Evolutionary conservation across 2,888 invertebrate species (phyloP), one percentile per base, ranked within the genome.

Genomic region (Hemithea aestivaria): DNA sequence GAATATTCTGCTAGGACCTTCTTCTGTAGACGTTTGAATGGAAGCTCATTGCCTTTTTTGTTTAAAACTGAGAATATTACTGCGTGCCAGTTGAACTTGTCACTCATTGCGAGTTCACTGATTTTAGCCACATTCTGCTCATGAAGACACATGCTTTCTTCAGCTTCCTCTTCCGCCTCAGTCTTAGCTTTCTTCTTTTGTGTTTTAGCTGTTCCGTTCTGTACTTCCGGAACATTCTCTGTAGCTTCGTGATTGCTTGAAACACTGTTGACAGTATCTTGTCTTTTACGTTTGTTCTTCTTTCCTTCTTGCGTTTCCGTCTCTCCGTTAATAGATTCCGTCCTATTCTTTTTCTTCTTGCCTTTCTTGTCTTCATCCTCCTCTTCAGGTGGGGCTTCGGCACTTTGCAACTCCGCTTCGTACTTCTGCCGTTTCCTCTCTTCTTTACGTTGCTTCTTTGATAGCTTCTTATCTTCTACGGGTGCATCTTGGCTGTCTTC

Each of bases 21-120:
- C 66, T 93, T 94, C 56, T 91, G 91, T 9, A 96, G 75, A 57
- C 93, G 93, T 60, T 93, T 93, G 37, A 93, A 66, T 0, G 91
- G 88, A 26, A 95, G 82, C 58, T 92, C 91, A 50, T 91, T 90
- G 3, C 89, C 90, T 57, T 84, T 84, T 30, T 85, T 80, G 43
- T 84, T 62, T 35, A 91, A 66, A 28, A 90, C 76, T 1, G 87
- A 76, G 38, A 84, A 53, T 8, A 89, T 89, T 2, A 82, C 77
- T 5, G 72, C 75, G 53, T 85, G 83, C 89, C 89, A 89, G 42
- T 88, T 73, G 39, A 89, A 89, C 49, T 78, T 82, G 0, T 77
- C 82, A 37, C 49, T 56, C 31, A 67, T 53, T 5, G 56, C 63
- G 32, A 66, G 50, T 53, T 75, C 75, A 23, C 72, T 84, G 46